phyloP scores from a whole-genome alignment of 2,113 vertebrate species.

The Hassar affinis region DNA sequence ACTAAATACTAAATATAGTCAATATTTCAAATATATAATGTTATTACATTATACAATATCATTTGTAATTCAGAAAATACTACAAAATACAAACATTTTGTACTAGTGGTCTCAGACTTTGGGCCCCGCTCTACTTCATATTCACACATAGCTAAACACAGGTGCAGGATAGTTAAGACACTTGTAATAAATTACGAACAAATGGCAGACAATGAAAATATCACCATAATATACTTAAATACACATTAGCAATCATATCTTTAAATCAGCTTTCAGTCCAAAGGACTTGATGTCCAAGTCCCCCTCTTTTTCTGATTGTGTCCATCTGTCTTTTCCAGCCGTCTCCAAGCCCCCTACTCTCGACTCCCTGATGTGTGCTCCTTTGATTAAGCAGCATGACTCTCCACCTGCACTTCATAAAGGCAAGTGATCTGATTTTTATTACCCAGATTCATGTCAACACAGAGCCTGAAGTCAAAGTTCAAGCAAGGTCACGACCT shows the following conservation, averaged over 20 bases:
- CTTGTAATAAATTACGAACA: not conserved
- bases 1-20: not conserved
- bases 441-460: conserved; percentile 50
- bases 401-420: conserved; percentile 56
- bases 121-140: not conserved
- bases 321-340: conserved; percentile 45
- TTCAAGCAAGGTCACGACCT: conserved; percentile 41
- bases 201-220: not conserved
- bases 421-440: conserved; percentile 49
- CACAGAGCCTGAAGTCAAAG: conserved; percentile 44
- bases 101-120: not conserved
- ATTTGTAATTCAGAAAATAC: not conserved
- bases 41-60: too few species aligned
- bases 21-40: too few species aligned
- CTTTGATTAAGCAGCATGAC: conserved; percentile 34
- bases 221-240: not conserved
- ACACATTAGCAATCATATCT: not conserved
- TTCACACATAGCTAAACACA: not conserved
- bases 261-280: not conserved
- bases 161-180: not conserved
- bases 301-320: conserved; percentile 3
- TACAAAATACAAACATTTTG: not conserved
- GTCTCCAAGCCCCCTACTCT: conserved; percentile 4
- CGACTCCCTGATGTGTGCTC: conserved; percentile 1
- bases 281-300: not conserved